phyloP scores from a whole-genome alignment of 1,140 invertebrate species.

The Akabosia matsudoensis region DNA sequence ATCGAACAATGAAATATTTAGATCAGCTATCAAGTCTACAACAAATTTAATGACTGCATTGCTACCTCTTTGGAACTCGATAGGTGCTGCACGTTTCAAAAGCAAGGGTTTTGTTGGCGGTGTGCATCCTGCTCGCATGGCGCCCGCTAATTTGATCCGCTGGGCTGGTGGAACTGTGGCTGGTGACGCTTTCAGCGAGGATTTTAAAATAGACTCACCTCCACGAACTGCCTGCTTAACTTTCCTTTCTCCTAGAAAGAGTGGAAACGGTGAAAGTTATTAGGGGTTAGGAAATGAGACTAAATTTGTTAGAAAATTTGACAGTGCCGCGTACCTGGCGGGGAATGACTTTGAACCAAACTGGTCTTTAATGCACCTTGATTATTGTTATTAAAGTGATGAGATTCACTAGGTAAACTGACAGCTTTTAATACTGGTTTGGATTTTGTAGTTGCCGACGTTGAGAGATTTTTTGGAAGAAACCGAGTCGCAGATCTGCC shows the following conservation, averaged over 20 bases:
- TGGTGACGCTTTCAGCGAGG: not conserved
- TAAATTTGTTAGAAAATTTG: not conserved
- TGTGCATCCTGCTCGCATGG: not conserved
- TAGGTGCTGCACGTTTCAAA: not conserved
- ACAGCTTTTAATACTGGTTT: slow-evolving; percentile 15
- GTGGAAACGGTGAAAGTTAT: not conserved
- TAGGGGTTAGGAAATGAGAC: not conserved
- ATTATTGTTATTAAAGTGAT: not conserved
- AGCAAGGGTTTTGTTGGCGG: not conserved
- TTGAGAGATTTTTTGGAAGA: slow-evolving; percentile 12
- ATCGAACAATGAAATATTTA: not conserved
- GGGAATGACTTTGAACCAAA: not conserved
- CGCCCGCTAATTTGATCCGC: not conserved
- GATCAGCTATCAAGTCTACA: not conserved
- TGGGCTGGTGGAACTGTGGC: not conserved
- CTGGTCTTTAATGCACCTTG: not conserved
- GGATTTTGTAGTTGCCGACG: not conserved
- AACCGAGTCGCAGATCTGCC: not conserved
- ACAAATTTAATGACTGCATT: not conserved
- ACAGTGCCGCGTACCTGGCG: not conserved
- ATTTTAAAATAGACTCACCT: slow-evolving; percentile 15
- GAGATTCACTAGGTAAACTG: not conserved
- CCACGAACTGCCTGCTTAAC: not conserved
- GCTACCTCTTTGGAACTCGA: not conserved
- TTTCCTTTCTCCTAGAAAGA: not conserved